phyloP scores from a whole-genome alignment of 1,140 invertebrate genomes.

The Patella vulgata region DNA sequence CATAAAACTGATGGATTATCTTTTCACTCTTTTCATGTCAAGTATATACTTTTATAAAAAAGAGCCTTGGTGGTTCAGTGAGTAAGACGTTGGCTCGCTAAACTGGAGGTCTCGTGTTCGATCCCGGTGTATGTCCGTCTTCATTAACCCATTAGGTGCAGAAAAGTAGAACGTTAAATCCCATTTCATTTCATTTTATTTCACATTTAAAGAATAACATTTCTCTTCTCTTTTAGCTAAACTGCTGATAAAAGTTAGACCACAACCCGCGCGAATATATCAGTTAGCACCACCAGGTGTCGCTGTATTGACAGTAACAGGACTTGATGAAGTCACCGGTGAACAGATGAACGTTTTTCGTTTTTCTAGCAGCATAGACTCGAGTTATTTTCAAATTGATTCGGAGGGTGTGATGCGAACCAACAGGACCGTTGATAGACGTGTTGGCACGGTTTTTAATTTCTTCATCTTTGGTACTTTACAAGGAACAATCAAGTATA shows the following conservation, averaged over 20 bases:
- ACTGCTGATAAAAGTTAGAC: slow-evolving; percentile 20
- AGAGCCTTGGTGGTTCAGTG: too few species aligned
- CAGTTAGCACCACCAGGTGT: slow-evolving; percentile 31
- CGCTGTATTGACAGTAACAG: slow-evolving; percentile 31
- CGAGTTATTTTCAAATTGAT: slow-evolving; percentile 38
- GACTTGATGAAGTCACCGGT: slow-evolving; percentile 35
- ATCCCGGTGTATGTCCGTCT: too few species aligned
- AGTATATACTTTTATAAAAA: too few species aligned
- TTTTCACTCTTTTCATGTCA: too few species aligned
- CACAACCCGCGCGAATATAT: slow-evolving; percentile 38
- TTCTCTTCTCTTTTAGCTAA: too few species aligned
- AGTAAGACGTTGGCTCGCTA: too few species aligned
- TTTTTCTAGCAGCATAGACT: slow-evolving; percentile 14
- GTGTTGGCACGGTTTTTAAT: slow-evolving; percentile 26
- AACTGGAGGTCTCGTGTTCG: too few species aligned
- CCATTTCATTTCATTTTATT: too few species aligned
- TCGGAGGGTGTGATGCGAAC: slow-evolving; percentile 27
- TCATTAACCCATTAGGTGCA: too few species aligned
- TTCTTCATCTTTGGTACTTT: slow-evolving; percentile 32
- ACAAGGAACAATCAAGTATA: slow-evolving; percentile 21
- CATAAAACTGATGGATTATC: too few species aligned
- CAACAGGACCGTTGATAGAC: slow-evolving; percentile 26
- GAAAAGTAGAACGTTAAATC: too few species aligned
- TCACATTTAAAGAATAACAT: too few species aligned
- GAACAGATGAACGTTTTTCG: slow-evolving; percentile 17